A percentile compares a stretch with the other conserved stretches of the same genome.
phyloP scores from a whole-genome alignment of 2,113 vertebrate species.

The Clarias magur region DNA sequence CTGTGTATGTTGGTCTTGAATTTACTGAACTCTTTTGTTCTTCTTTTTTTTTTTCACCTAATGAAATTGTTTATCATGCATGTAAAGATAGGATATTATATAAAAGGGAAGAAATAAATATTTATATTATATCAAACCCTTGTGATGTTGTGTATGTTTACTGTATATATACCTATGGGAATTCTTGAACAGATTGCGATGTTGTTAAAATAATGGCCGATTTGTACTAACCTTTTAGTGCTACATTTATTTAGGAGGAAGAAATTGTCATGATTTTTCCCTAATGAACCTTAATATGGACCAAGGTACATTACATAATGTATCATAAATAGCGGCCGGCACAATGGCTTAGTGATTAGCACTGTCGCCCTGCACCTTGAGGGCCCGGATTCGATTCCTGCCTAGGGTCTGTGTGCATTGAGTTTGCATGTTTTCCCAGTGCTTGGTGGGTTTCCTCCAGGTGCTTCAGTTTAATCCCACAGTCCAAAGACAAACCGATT shows the following conservation, averaged over 20 bases:
- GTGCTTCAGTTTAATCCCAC: too few species aligned
- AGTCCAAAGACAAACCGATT: too few species aligned
- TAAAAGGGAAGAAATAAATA: slow-evolving; percentile 70
- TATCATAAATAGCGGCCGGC: not conserved
- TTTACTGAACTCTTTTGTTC: slow-evolving; percentile 44
- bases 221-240: not conserved
- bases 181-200: not conserved
- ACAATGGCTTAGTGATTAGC: too few species aligned
- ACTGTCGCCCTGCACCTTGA: too few species aligned
- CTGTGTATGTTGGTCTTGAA: slow-evolving; percentile 42
- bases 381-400: too few species aligned
- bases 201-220: not conserved
- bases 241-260: not conserved
- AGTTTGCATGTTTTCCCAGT: too few species aligned
- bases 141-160: not conserved
- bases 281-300: not conserved
- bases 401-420: too few species aligned
- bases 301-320: not conserved
- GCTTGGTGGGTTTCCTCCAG: too few species aligned
- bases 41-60: slow-evolving; percentile 21
- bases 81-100: slow-evolving; percentile 61
- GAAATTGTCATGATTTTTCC: not conserved
- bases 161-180: too few species aligned
- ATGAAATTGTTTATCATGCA: slow-evolving; percentile 66
- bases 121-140: slow-evolving; percentile 65